Evolutionary conservation across 2,797 vertebrate genomes (phyloP).

Genomic region (Sebastes matsubarae): DNA sequence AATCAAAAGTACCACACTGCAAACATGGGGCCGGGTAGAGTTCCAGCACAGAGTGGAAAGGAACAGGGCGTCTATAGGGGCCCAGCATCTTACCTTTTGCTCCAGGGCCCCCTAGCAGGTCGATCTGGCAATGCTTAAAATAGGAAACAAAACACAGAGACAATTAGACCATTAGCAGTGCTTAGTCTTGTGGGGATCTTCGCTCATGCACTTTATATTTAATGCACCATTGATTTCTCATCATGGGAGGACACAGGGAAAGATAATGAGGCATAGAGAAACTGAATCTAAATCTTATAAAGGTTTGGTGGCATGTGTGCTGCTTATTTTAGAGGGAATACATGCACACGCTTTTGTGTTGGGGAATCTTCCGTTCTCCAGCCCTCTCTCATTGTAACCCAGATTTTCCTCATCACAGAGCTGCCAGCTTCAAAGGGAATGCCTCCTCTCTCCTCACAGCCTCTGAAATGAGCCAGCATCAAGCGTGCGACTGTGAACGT

Average conservation of each 20-base stretch:
- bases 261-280: background rate
- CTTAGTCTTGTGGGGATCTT: background rate
- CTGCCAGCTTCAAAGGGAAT: slow-evolving; percentile 70
- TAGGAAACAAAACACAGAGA: background rate
- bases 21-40: too few species aligned
- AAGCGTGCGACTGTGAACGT: background rate
- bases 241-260: background rate
- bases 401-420: slow-evolving; percentile 50
- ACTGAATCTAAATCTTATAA: background rate
- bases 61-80: background rate
- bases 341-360: background rate
- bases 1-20: background rate
- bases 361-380: slow-evolving; percentile 25
- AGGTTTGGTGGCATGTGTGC: background rate
- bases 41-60: too few species aligned
- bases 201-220: background rate
- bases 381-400: slow-evolving; percentile 46
- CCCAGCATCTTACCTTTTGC: background rate
- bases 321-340: slow-evolving; percentile 3
- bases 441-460: slow-evolving; percentile 45
- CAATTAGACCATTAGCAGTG: background rate
- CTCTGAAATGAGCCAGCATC: slow-evolving; percentile 31
- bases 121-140: background rate
- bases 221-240: background rate
- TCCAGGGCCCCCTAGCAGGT: background rate